Evolutionary conservation across 2,888 invertebrate species (phyloP).

Genomic region (Andrena camellia): DNA sequence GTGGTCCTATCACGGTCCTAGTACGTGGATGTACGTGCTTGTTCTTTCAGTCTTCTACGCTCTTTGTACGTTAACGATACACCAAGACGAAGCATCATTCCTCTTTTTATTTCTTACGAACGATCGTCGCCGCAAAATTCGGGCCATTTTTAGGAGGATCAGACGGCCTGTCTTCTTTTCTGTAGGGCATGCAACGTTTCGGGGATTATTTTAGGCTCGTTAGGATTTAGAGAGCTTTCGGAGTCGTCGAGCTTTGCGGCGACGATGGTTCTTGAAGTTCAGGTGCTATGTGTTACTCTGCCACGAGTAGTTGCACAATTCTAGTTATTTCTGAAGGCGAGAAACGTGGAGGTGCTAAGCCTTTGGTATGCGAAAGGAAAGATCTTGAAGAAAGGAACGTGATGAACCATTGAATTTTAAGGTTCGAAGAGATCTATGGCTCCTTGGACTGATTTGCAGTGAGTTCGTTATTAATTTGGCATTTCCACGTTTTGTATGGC

Average conservation of each 20-base stretch:
- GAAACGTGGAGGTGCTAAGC: conserved; percentile 11
- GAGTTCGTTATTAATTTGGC: background rate
- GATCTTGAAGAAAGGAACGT: no score
- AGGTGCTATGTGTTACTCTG: conserved; percentile 66
- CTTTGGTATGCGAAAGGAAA: background rate
- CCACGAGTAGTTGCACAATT: conserved; percentile 60
- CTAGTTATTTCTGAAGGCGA: conserved; percentile 58
- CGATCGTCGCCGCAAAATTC: conserved; percentile 35
- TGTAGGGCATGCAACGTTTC: background rate
- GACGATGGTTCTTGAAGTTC: conserved; percentile 58
- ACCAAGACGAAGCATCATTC: conserved; percentile 11
- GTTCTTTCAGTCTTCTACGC: conserved; percentile 21
- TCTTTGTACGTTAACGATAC: conserved; percentile 19
- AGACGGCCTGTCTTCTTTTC: background rate
- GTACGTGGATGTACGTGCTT: background rate
- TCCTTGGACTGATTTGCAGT: background rate
- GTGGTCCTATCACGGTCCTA: background rate
- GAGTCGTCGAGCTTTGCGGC: conserved; percentile 45
- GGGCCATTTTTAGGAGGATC: background rate
- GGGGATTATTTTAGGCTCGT: conserved; percentile 17
- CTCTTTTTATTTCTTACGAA: background rate
- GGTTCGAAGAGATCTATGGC: background rate
- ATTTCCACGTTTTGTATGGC: conserved; percentile 16
- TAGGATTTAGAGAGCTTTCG: conserved; percentile 16
- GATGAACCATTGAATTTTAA: background rate